phyloP scores from a whole-genome alignment of 2,113 vertebrate genomes.

The Ciconia maguari region DNA sequence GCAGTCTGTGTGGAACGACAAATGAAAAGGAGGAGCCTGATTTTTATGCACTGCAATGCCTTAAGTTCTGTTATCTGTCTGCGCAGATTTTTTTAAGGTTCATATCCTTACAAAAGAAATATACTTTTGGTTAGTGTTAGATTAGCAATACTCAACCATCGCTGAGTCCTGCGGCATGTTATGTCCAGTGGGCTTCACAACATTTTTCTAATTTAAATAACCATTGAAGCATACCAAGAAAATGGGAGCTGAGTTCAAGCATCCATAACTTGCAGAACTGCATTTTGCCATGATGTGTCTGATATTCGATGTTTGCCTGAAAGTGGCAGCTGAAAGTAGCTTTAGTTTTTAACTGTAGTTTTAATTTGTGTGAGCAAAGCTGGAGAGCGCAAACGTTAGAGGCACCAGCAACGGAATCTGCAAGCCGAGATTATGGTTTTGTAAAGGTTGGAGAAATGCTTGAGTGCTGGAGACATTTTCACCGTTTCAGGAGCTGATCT shows the following conservation, averaged over 20 bases:
- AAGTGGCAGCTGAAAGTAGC: not conserved
- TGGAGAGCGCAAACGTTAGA: not conserved
- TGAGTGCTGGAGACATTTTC: not conserved
- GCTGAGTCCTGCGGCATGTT: rapidly evolving
- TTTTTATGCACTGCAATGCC: not conserved
- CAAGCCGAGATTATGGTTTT: not conserved
- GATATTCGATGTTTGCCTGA: not conserved
- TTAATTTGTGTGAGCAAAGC: not conserved
- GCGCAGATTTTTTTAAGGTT: not conserved
- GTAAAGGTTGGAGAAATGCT: not conserved
- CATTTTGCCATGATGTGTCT: not conserved
- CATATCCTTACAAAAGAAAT: not conserved
- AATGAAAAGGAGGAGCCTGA: not conserved
- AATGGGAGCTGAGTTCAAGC: not conserved
- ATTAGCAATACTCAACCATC: not conserved
- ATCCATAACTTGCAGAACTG: not conserved
- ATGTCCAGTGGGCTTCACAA: not conserved
- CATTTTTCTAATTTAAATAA: not conserved
- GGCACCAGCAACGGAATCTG: not conserved
- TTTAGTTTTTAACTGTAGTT: not conserved
- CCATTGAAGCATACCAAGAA: not conserved
- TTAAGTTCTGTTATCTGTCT: not conserved
- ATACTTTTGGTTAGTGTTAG: not conserved
- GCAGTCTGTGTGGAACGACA: not conserved
- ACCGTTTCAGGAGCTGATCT: not conserved